A percentile compares a stretch with the other conserved stretches of the same genome.
phyloP scores from a whole-genome alignment of 2,797 vertebrate species.

The Chaetodon trifasciatus region DNA sequence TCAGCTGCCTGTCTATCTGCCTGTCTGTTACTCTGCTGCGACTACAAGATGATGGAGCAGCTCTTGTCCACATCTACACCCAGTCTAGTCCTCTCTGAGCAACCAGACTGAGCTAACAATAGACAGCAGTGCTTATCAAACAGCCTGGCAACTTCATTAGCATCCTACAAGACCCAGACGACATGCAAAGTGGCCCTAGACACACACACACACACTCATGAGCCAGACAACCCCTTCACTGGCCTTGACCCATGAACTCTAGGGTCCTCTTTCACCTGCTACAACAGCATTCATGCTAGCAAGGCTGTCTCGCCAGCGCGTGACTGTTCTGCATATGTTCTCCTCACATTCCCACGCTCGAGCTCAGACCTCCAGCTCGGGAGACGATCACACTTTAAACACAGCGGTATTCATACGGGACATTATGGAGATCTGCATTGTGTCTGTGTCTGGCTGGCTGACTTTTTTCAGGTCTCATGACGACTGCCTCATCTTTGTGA shows the following conservation, averaged over 20 bases:
- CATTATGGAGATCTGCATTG: constrained; percentile 73
- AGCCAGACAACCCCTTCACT: constrained; percentile 77
- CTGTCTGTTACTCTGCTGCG: constrained; percentile 53
- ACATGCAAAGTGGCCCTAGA: constrained; percentile 50
- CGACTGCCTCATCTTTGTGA: constrained; percentile 19
- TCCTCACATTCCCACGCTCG: constrained; percentile 81
- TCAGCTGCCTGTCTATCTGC: constrained; percentile 60
- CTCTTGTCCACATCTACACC: constrained; percentile 63
- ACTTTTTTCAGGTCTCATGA: constrained; percentile 42
- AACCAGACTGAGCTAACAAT: constrained; percentile 74
- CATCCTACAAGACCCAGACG: constrained; percentile 76
- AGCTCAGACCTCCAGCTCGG: constrained; percentile 47
- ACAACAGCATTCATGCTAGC: constrained; percentile 75
- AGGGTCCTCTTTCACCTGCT: constrained; percentile 86
- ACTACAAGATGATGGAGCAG: constrained; percentile 71
- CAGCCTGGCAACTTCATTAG: constrained; percentile 77
- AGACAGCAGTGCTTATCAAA: constrained; percentile 70
- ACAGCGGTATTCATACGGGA: constrained; percentile 50
- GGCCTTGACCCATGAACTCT: constrained; percentile 91
- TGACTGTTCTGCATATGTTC: constrained; percentile 78
- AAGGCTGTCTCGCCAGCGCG: constrained; percentile 76
- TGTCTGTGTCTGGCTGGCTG: constrained; percentile 64
- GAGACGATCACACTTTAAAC: constrained; percentile 45
- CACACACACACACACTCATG: constrained; percentile 48
- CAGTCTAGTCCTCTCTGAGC: constrained; percentile 52